Evolutionary conservation across 1,140 invertebrate species (phyloP), one percentile per base, ranked within the genome.

Genomic region (Acromyrmex echinatior): DNA sequence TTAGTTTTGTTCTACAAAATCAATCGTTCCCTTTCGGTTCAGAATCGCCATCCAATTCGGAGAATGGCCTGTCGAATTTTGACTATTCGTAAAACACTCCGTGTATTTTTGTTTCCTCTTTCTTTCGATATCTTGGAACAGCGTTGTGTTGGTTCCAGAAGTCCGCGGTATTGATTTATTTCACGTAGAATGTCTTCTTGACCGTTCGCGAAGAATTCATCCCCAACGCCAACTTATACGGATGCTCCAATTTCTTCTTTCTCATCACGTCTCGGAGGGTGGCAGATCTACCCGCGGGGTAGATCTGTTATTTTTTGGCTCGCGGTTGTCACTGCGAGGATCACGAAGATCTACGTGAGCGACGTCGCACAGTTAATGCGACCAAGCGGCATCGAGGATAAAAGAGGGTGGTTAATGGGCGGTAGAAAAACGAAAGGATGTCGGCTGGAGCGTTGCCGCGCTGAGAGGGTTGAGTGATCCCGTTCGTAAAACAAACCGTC

Each of bases 401-500:
- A 35, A 16, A 49, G 28, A 45, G 60, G 53, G 14, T 60, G 68
- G 31, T 71, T 79, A 89, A 88, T 76, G 81, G 80, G 10, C 18
- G 51, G 28, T 56, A 56, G 68, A 45, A 79, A 85, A 87, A 90
- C 39, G 51, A 25, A 86, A 68, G 68, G 31, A 56, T 21, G 66
- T 56, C 21, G 35, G 35, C 25, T 28, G 65, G 65, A 82, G 63
- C 21, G 53, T 7, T 58, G 68, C 49, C 62, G 71, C 56, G 65
- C 78, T 49, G 58, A 12, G 25, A 28, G 12, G 39, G 7, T 21
- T 49, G 58, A 21, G 25, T 53, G 53, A 62, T 60, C 18, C 60
- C 51, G 77, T 91, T 86, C 87, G 78, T 88, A 91, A 91, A 90
- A 91, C 87, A 90, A 88, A 82, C 89, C 80, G 86, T 88, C 82